Evolutionary conservation across 2,797 vertebrate species (phyloP).

Genomic region (Meda fulgida): DNA sequence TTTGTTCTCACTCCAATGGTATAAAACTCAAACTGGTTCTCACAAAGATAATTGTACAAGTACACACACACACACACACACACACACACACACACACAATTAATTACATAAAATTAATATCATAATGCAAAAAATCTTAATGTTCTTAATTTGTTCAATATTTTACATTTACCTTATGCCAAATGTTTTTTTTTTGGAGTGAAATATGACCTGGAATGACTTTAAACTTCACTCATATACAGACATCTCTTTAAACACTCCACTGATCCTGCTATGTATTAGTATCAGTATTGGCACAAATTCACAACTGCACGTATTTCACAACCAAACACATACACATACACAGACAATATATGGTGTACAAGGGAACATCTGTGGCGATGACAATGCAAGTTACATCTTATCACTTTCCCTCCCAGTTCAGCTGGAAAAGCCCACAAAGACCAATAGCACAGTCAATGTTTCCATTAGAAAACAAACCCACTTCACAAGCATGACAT

Average conservation of each 20-base stretch:
- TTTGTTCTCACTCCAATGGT: too few species aligned
- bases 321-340: slow-evolving; percentile 42
- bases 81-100: not conserved
- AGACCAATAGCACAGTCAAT: slow-evolving; percentile 39
- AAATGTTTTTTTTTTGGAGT: slow-evolving; percentile 14
- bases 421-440: slow-evolving; percentile 18
- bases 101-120: not conserved
- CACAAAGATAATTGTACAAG: too few species aligned
- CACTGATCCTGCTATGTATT: slow-evolving; percentile 16
- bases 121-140: not conserved
- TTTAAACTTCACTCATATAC: not conserved
- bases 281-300: slow-evolving; percentile 19
- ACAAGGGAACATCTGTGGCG: slow-evolving; percentile 37
- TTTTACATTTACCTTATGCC: not conserved
- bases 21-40: too few species aligned
- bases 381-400: slow-evolving; percentile 31
- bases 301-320: slow-evolving; percentile 24
- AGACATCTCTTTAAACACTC: slow-evolving; percentile 24
- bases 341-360: slow-evolving; percentile 26
- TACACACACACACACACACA: not conserved
- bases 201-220: slow-evolving; percentile 26
- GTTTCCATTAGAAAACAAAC: slow-evolving; percentile 58
- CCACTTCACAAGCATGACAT: not conserved
- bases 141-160: not conserved
- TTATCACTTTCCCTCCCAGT: slow-evolving; percentile 4